Evolutionary conservation across 2,888 invertebrate species (phyloP).

Genomic region (Cosmorhoe ocellata): DNA sequence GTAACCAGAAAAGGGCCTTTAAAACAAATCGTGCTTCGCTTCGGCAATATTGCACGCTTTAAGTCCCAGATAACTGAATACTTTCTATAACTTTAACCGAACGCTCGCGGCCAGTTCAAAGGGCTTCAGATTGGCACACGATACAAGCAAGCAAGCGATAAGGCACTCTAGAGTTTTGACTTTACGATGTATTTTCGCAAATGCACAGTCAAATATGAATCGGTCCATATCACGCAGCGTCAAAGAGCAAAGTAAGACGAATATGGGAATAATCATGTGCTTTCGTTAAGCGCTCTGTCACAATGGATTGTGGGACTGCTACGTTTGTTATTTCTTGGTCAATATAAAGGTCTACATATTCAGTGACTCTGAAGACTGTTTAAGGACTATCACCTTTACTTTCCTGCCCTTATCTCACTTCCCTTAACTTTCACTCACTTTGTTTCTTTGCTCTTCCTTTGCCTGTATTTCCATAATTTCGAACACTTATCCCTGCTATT

Average conservation of each 20-base stretch:
- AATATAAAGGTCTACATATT: neutral
- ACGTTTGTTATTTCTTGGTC: slow-evolving; percentile 22
- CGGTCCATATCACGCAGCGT: slow-evolving; percentile 31
- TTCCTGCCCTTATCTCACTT: too few relatives aligned
- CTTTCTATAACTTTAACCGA: slow-evolving; percentile 28
- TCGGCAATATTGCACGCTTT: slow-evolving; percentile 62
- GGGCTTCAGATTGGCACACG: slow-evolving; percentile 53
- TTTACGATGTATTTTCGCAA: slow-evolving; percentile 8
- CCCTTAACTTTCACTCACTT: too few relatives aligned
- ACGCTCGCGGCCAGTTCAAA: slow-evolving; percentile 70
- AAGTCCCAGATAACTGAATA: slow-evolving; percentile 40
- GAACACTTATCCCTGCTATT: neutral
- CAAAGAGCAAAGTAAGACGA: slow-evolving; percentile 67
- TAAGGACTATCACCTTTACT: too few relatives aligned
- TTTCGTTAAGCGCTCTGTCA: slow-evolving; percentile 26
- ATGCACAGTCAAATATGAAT: slow-evolving; percentile 9
- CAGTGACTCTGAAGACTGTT: too few relatives aligned
- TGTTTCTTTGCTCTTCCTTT: too few relatives aligned
- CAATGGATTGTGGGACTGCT: neutral
- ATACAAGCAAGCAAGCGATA: slow-evolving; percentile 32
- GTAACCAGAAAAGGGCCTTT: slow-evolving; percentile 45
- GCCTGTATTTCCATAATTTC: too few relatives aligned
- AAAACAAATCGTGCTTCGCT: slow-evolving; percentile 58
- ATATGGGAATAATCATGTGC: slow-evolving; percentile 69
- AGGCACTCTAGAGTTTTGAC: slow-evolving; percentile 1